Evolutionary conservation across 2,888 invertebrate genomes (phyloP).

Genomic region (Synanthedon myopaeformis): DNA sequence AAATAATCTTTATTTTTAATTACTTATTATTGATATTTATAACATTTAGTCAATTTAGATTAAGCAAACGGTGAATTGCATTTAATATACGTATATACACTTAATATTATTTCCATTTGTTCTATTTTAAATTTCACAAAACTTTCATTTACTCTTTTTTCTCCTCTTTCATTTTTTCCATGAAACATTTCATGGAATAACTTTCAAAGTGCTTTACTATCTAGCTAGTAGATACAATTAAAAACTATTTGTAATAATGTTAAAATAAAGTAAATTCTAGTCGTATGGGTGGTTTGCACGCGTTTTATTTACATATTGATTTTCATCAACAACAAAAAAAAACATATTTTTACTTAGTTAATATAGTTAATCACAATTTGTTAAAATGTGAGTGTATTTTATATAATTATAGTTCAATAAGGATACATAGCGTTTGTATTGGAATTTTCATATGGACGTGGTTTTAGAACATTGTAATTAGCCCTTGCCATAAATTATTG

Average conservation of each 20-base stretch:
- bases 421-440: conserved; percentile 63
- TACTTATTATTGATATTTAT: conserved; percentile 9
- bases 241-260: conserved; percentile 58
- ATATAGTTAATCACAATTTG: conserved; percentile 11
- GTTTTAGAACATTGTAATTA: conserved; percentile 1
- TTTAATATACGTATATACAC: conserved; percentile 6
- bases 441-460: conserved; percentile 42
- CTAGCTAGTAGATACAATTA: conserved; percentile 62
- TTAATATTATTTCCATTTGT: conserved; percentile 2
- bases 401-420: conserved; percentile 40
- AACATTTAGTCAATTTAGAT: conserved; percentile 58
- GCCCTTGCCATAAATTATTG: background rate
- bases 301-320: conserved; percentile 15
- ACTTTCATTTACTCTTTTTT: conserved; percentile 3
- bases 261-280: conserved; percentile 54
- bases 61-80: conserved; percentile 30
- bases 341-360: conserved; percentile 9
- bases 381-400: conserved; percentile 59
- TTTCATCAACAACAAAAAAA: conserved; percentile 6
- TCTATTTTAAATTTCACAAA: background rate
- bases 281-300: conserved; percentile 60
- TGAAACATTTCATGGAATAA: conserved; percentile 32
- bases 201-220: conserved; percentile 71
- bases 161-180: conserved; percentile 5
- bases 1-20: conserved; percentile 7